Percentiles rank a stretch among this genome's conserved stretches.
Conservation (phyloP, 2,113 vertebrate species). For the Elephas maximus region DNA sequence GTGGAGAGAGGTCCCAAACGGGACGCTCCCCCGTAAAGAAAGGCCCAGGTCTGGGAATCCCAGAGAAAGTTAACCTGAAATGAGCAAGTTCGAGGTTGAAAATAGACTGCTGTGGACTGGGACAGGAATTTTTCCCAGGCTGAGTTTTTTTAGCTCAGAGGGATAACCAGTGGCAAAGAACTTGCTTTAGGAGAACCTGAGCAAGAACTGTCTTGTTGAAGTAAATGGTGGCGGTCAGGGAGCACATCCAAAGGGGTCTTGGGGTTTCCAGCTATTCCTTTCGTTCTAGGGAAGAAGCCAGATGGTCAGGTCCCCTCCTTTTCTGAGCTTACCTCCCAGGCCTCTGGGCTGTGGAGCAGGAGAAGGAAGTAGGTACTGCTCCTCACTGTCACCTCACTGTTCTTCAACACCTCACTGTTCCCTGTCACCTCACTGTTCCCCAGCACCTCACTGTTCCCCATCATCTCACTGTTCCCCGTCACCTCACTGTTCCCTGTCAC, state of each 20-base stretch:
- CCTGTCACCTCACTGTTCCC: background rate
- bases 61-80: conserved; percentile 5
- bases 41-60: conserved; percentile 48
- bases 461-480: background rate
- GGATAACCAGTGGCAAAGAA: conserved; percentile 42
- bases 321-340: background rate
- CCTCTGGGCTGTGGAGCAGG: background rate
- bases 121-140: conserved; percentile 63
- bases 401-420: background rate
- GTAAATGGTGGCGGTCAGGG: background rate
- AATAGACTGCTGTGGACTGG: conserved; percentile 40
- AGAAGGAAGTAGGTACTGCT: background rate
- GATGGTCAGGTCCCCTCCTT: too few species aligned
- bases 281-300: background rate
- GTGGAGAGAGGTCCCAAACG: background rate
- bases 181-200: conserved; percentile 14
- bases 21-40: background rate
- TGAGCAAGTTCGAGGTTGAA: conserved; percentile 31
- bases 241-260: background rate
- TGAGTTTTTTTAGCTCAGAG: background rate
- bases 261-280: background rate
- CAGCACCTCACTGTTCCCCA: too few species aligned
- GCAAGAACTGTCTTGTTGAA: conserved; percentile 50
- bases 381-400: background rate
- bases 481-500: background rate